phyloP scores from a whole-genome alignment of 2,888 invertebrate species.

The Nowickia ferox region DNA sequence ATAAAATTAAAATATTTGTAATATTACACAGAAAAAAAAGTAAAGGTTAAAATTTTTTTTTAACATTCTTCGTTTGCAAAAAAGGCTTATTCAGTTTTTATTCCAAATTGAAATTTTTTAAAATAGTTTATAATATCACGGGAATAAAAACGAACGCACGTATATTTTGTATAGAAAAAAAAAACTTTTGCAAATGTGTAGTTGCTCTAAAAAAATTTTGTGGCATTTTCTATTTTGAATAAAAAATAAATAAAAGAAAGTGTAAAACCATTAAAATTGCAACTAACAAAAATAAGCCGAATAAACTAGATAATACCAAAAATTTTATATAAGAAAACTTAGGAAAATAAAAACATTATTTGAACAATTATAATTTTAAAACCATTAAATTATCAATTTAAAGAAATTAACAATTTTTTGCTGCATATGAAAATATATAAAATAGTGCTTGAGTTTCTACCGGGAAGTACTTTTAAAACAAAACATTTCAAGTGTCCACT shows the following conservation, averaged over 20 bases:
- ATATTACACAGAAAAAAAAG: constrained; percentile 14
- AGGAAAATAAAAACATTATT: constrained; percentile 60
- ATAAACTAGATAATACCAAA: constrained; percentile 46
- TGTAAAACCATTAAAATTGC: constrained; percentile 60
- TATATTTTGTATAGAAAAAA: constrained; percentile 73
- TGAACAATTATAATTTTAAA: constrained; percentile 1
- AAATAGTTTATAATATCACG: neutral
- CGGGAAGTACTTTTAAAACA: constrained; percentile 30
- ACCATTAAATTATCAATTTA: neutral
- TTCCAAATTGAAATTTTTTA: constrained; percentile 19
- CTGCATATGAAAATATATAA: neutral
- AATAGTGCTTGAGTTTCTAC: constrained; percentile 34
- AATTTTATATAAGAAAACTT: constrained; percentile 34
- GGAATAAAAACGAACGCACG: constrained; percentile 71
- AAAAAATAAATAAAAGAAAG: constrained; percentile 50
- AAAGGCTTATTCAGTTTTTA: constrained; percentile 74
- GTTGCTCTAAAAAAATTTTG: constrained; percentile 59
- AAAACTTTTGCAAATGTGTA: constrained; percentile 38
- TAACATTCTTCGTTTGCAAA: constrained; percentile 62
- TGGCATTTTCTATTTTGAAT: constrained; percentile 70
- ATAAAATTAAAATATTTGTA: constrained; percentile 24
- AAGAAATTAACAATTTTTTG: constrained; percentile 5
- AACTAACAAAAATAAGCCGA: constrained; percentile 49
- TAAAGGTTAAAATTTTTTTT: constrained; percentile 42
- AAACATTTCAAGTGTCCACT: constrained; percentile 38